Evolutionary conservation across 2,113 vertebrate genomes (phyloP).

Genomic region (Taxidea taxus): DNA sequence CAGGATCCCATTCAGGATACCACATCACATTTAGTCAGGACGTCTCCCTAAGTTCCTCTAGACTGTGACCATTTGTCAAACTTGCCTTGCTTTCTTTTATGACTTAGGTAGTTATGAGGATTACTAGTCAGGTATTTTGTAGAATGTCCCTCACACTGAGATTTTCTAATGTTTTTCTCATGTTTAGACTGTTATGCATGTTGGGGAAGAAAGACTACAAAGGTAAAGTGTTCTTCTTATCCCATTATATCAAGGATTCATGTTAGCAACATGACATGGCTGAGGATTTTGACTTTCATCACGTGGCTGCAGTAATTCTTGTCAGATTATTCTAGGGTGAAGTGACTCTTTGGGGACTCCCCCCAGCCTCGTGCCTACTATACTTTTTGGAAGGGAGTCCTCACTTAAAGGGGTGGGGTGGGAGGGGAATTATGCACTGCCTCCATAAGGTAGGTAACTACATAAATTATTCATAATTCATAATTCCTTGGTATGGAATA

Average conservation of each 20-base stretch:
- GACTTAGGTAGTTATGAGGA: neutral
- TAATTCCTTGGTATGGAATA: neutral
- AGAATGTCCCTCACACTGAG: neutral
- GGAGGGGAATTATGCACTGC: neutral
- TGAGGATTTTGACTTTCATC: neutral
- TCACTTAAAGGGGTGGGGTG: neutral
- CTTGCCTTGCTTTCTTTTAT: neutral
- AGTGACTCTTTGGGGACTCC: neutral
- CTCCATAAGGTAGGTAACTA: neutral
- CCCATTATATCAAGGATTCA: neutral
- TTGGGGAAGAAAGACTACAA: neutral
- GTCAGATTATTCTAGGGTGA: neutral
- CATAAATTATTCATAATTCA: neutral
- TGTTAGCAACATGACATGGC: neutral
- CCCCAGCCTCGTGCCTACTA: neutral
- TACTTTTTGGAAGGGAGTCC: neutral
- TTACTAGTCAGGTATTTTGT: neutral
- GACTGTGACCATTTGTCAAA: neutral
- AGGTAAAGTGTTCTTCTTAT: neutral
- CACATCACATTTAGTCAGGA: neutral
- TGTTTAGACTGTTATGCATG: neutral
- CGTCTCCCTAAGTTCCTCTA: neutral
- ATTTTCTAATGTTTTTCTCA: neutral
- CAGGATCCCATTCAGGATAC: neutral
- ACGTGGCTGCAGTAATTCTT: neutral